phyloP scores from a whole-genome alignment of 2,888 invertebrate species.

The Andrena hattorfiana region DNA sequence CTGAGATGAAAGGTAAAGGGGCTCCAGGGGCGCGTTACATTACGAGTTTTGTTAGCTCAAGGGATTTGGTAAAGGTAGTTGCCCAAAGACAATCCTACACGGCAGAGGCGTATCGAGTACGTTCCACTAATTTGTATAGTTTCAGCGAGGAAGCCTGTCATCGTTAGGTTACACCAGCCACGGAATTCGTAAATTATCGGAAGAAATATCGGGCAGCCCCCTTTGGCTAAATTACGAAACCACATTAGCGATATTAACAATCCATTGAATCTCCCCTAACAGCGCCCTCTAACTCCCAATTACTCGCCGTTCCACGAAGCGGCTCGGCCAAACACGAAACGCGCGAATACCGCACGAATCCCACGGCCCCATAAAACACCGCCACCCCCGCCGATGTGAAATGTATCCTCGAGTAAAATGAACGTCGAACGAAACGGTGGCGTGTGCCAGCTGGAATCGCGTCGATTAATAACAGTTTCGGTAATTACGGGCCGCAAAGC shows the following conservation, averaged over 20 bases:
- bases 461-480: conserved; percentile 25
- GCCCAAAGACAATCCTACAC: too few species aligned
- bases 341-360: conserved; percentile 17
- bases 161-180: background rate
- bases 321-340: background rate
- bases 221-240: background rate
- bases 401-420: conserved; percentile 7
- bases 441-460: conserved; percentile 2
- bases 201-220: background rate
- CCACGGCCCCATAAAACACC: conserved; percentile 26
- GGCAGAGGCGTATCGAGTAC: too few species aligned
- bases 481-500: conserved; percentile 19
- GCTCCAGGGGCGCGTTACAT: too few species aligned
- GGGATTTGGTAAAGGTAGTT: too few species aligned
- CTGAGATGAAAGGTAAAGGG: too few species aligned
- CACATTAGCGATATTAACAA: conserved; percentile 10
- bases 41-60: too few species aligned
- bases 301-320: background rate
- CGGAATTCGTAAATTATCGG: background rate
- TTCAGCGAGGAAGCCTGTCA: too few species aligned
- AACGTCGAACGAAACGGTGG: conserved; percentile 7
- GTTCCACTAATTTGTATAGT: too few species aligned
- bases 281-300: background rate
- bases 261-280: conserved; percentile 8
- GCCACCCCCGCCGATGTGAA: conserved; percentile 8